A percentile compares a stretch with the other conserved stretches of the same genome.
Conservation (phyloP, 2,797 vertebrate genomes). For the Carapus acus region DNA sequence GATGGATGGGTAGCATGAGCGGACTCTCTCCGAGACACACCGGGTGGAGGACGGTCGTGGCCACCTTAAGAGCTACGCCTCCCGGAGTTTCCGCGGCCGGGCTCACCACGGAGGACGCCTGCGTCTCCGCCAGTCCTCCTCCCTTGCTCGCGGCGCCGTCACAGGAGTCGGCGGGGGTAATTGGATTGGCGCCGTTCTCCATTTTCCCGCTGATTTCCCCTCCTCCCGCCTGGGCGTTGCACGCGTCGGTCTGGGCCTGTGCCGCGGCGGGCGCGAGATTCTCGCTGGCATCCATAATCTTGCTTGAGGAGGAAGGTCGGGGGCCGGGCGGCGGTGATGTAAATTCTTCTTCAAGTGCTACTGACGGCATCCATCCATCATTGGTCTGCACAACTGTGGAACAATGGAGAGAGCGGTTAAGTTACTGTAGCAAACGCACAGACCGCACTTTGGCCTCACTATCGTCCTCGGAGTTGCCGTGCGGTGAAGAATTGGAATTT, state of each 20-base stretch:
- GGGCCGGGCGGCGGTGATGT: too few species aligned
- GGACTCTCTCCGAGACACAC: conserved; percentile 92
- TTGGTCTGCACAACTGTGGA: conserved; percentile 52
- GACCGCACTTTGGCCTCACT: background rate
- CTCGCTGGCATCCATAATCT: conserved; percentile 81
- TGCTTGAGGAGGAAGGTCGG: conserved; percentile 32
- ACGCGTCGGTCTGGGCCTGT: conserved; percentile 68
- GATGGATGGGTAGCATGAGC: conserved; percentile 86
- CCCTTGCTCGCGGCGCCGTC: conserved; percentile 83
- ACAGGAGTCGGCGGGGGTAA: conserved; percentile 78
- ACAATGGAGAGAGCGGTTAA: conserved; percentile 27
- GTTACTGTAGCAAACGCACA: too few species aligned
- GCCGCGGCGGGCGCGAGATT: conserved; percentile 74
- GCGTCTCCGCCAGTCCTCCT: conserved; percentile 73
- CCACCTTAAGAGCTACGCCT: conserved; percentile 88
- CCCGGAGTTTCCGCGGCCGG: conserved; percentile 77
- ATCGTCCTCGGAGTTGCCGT: too few species aligned
- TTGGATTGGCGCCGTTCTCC: conserved; percentile 76
- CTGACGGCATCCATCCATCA: conserved; percentile 51
- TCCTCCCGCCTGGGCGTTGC: conserved; percentile 39
- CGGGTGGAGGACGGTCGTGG: conserved; percentile 88
- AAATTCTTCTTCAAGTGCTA: conserved; percentile 58
- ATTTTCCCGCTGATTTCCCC: conserved; percentile 64
- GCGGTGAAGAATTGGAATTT: conserved; percentile 1
- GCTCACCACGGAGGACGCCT: conserved; percentile 70